Conservation (phyloP, 35 echinoderm and acorn worm genomes). For the Apostichopus japonicus region DNA sequence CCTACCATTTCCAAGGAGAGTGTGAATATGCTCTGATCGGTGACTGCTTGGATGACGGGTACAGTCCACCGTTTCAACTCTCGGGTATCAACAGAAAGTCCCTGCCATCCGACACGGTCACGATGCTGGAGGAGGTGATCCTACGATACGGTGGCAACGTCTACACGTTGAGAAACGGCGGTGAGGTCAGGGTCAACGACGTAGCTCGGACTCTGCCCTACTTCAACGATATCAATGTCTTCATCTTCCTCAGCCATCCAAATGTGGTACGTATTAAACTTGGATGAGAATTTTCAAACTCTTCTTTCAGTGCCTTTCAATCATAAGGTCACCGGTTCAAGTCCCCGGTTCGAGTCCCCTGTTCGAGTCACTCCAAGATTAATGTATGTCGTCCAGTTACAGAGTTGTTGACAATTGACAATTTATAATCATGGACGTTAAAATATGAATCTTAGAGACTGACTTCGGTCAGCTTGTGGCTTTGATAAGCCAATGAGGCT, state of each 20-base stretch:
- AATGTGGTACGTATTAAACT: conserved; percentile 41
- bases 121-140: conserved; percentile 51
- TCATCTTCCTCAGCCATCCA: conserved; percentile 42
- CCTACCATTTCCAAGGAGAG: conserved; percentile 74
- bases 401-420: no score
- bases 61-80: conserved; percentile 56
- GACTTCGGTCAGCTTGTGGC: no score
- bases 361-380: no score
- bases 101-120: conserved; percentile 66
- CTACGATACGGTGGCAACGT: conserved; percentile 49
- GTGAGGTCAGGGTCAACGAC: conserved; percentile 68
- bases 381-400: no score
- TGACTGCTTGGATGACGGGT: conserved; percentile 23
- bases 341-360: no score
- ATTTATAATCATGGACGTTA: no score
- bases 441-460: no score
- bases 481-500: no score
- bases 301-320: not conserved
- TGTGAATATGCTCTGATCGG: conserved; percentile 74
- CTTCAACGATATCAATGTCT: not conserved
- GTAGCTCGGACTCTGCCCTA: conserved; percentile 46
- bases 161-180: conserved; percentile 42
- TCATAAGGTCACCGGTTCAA: no score
- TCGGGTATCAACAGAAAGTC: conserved; percentile 63
- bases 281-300: not conserved